Evolutionary conservation across 1,140 invertebrate species (phyloP), one percentile per base, ranked within the genome.

Genomic region (Berghia stephanieae): DNA sequence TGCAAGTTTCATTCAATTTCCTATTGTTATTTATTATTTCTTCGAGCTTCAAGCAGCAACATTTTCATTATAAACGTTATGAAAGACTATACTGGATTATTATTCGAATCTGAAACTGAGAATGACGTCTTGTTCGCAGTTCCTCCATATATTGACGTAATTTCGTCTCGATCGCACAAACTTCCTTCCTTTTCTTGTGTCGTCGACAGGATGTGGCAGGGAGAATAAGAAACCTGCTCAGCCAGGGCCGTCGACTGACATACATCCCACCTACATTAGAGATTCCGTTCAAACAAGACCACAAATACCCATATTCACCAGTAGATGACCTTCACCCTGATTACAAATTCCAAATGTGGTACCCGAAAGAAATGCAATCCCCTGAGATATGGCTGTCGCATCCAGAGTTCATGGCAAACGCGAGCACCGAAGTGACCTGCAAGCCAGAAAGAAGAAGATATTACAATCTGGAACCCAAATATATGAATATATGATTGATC

Each of bases 161-260:
- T n/a, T n/a, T n/a, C n/a, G n/a, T n/a, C n/a, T n/a, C n/a, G n/a
- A n/a, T n/a, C n/a, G n/a, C n/a, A n/a, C n/a, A n/a, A n/a, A n/a
- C n/a, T n/a, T n/a, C n/a, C 24, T 24, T 60, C 57, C 8, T 18
- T 38, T 71, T 16, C 36, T 44, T 40, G 3, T 71, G 43, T 71
- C 69, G n/a, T 71, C 43, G 38, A 31, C 74, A 76, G 74, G 74
- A 76, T n/a, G 1, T 76, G 8, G 60, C 74, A n/a, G 74, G 74
- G n/a, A 13, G n/a, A 3, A 76, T 76, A 18, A n/a, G 74, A 21
- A 76, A 76, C 44, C 31, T 76, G 13, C 44, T 76, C 21, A 46
- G 74, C n/a, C 43, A 60, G 21, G 74, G 74, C 34, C 52, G 74
- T 10, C 18, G 74, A 38, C 31, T 66, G 27, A 76, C 36, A 8